Evolutionary conservation across 1,140 invertebrate species (phyloP), one percentile per base, ranked within the genome.

Genomic region (Drosophila parabipectinata): DNA sequence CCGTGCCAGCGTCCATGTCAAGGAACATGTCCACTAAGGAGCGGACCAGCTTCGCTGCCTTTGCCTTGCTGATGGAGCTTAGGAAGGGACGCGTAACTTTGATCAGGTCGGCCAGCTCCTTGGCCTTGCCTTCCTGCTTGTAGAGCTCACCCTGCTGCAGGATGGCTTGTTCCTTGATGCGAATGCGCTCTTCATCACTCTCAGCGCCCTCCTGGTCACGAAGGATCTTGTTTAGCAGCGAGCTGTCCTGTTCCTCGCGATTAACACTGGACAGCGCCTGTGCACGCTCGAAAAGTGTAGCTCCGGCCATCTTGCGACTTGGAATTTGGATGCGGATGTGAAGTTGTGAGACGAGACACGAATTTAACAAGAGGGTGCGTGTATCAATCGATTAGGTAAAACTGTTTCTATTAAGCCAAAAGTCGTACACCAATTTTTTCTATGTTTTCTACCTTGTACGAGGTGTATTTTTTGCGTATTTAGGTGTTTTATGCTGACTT

Each of bases 11-110:
- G 92, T 99, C 98, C 92, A 99, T 95, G 92, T 99, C 98, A 48
- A 99, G 93, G 92, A 99, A 99, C 93, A 98, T 96, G 92, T 99
- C 99, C 6, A 99, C 98, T 51, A 99, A 93, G 9, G 97, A 97
- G 67, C 98, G 95, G 0, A 99, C 98, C 61, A 99, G 93, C 93
- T 99, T 99, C 0, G 98, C 98, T 61, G 99, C 99, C 93, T 99
- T 99, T 21, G 99, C 99, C 93, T 99, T 99, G 89, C 98, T 99
- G 75, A 99, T 98, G 50, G 96, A 93, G 73, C 95, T 95, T 8
- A 99, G 94, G 92, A 99, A 99, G 4, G 98, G 98, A 82, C 98
- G 95, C 12, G 98, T 98, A 56, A 96, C 95, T 93, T 97, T 97
- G 76, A 99, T 99, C 44, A 99, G 93, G 64, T 97, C 96, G 2